Evolutionary conservation across 2,797 vertebrate species (phyloP), one percentile per base, ranked within the genome.

Genomic region (Sebastes minor): DNA sequence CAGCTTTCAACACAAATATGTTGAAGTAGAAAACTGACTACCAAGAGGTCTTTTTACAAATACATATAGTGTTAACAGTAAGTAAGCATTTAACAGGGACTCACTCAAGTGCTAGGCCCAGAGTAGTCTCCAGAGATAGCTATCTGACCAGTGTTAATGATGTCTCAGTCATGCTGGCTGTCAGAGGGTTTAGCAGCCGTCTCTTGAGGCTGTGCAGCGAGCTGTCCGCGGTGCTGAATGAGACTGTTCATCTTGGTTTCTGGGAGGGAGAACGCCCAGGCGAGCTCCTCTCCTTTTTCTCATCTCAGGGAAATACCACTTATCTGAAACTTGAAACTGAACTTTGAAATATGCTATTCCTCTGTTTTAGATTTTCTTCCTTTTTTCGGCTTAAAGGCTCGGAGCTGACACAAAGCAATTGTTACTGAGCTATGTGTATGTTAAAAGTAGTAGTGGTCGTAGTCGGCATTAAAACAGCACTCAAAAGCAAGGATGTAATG

Each of bases 201-300:
- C 62, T 82, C 63, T 33, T 1, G 67, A 53, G 70, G 70, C 72
- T 32, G 69, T 33, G 69, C 69, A 27, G 27, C 71, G 77, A 82
- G 82, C 89, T 91, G 86, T 92, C 90, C 80, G 1, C n/a, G 78
- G 80, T 87, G 71, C 89, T 89, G 80, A 88, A 90, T 23, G 52
- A 84, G 46, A 46, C 72, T 62, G 25, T 83, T 80, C 59, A 53
- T 88, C 74, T 86, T 70, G 75, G 42, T 77, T 77, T 84, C 71
- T 65, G 61, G 75, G 68, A 49, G 16, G 27, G 38, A 67, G 70
- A 71, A 74, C 9, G 22, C 64, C 79, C 70, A 25, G 73, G 77
- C 32, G 42, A 77, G 46, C 73, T 8, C 56, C 9, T 70, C 65
- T 83, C 8, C 8, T 69, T 74, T 81, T 63, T 8, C 55, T 27